phyloP scores from a whole-genome alignment of 2,113 vertebrate genomes.

The Tychaedon coryphoeus region DNA sequence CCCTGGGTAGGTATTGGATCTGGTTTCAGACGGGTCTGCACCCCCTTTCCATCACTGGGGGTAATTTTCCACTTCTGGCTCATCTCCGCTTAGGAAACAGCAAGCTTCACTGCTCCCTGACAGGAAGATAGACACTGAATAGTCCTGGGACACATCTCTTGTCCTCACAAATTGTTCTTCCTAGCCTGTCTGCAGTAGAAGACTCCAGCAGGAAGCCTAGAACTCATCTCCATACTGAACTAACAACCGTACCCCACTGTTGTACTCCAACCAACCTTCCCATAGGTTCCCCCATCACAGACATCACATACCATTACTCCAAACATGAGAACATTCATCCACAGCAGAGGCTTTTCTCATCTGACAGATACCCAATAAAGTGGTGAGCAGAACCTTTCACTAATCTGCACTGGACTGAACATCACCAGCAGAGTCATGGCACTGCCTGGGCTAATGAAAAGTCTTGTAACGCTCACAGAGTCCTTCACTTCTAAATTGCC shows the following conservation, averaged over 20 bases:
- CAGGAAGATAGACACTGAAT: neutral
- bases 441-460: neutral
- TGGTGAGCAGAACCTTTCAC: neutral
- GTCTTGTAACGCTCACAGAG: neutral
- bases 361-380: neutral
- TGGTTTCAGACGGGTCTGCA: neutral
- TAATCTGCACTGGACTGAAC: neutral
- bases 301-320: neutral
- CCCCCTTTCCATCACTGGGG: neutral
- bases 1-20: neutral
- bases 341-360: neutral
- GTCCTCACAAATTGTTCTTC: neutral
- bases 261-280: neutral
- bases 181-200: neutral
- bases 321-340: neutral
- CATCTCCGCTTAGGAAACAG: neutral
- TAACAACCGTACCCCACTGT: neutral
- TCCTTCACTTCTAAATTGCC: neutral
- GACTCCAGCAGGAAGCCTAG: neutral
- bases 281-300: neutral
- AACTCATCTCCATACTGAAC: neutral
- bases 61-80: neutral
- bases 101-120: neutral
- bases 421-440: neutral
- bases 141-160: neutral